Evolutionary conservation across 2,888 invertebrate species (phyloP).

Genomic region (Volucella bombylans): DNA sequence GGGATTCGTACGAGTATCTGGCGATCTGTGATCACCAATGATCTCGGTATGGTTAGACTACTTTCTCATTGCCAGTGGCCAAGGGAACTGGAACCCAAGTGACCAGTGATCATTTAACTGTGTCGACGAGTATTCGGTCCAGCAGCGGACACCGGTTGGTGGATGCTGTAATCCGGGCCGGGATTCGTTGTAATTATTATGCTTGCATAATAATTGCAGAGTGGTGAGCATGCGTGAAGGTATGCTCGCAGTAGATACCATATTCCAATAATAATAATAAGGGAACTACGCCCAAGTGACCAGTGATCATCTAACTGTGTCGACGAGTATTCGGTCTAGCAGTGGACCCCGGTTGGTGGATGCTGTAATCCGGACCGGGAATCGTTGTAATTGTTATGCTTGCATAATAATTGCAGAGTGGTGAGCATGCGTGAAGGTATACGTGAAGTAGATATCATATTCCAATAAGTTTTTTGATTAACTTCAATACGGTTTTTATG

Average conservation of each 20-base stretch:
- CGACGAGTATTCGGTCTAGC: conserved; percentile 36
- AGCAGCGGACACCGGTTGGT: conserved; percentile 24
- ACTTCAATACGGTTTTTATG: too few species aligned
- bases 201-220: conserved; percentile 64
- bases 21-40: conserved; percentile 5
- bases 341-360: conserved; percentile 18
- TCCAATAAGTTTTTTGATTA: too few species aligned
- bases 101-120: conserved; percentile 33
- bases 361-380: conserved; percentile 65
- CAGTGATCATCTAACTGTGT: conserved; percentile 36
- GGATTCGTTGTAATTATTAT: conserved; percentile 68
- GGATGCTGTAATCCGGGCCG: conserved; percentile 56
- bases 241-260: conserved; percentile 56
- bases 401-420: conserved; percentile 61
- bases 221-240: conserved; percentile 40
- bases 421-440: conserved; percentile 43
- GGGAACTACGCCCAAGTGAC: conserved; percentile 43
- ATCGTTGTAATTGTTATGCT: conserved; percentile 66
- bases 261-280: too few species aligned
- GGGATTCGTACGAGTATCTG: conserved; percentile 9
- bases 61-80: conserved; percentile 66
- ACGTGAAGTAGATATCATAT: conserved; percentile 56
- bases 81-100: conserved; percentile 49
- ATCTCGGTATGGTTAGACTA: conserved; percentile 52
- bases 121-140: conserved; percentile 38